Base-by-base conservation (phyloP, 1,140 invertebrate species). In the Penaeus chinensis region DNA sequence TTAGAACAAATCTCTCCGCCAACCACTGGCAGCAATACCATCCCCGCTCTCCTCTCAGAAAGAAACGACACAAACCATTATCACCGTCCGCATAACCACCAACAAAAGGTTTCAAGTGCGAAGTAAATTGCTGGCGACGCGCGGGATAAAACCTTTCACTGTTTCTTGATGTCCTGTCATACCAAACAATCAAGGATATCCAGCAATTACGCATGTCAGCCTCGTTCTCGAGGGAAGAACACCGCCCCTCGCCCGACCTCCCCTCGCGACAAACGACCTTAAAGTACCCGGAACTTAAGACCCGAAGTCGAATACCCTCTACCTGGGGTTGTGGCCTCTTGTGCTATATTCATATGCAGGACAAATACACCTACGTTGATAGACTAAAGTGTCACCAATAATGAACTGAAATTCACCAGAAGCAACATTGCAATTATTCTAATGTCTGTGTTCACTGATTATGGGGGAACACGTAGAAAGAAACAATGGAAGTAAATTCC, bases 341-440 rank as follows among this genome's bases (percentile, higher is more conserved):
- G 86, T 78, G 86, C 54, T 65, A 20, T 87, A 87, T 87, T 77
- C 78, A 87, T 87, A 87, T 87, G 86, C 86, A 87, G 86, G 86
- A 87, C 86, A 87, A 87, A 87, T 82, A 87, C 86, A 87, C 86
- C 86, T 87, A 69, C 81, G 80, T 82, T 87, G 86, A 87, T 87
- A 87, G 86, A 87, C 80, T 87, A 82, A 87, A 87, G 86, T 87
- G 86, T 87, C 86, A 87, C 86, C 86, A 87, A 87, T 87, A 87
- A 87, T 82, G 80, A 87, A 87, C 80, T 77, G 86, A 87, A 87
- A 87, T 87, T 87, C 85, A 69, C 85, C 85, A 87, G 85, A 87
- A 87, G 85, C 85, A 71, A 87, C 78, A 87, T 74, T 76, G 86
- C 86, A 87, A 87, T 87, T 87, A 87, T 78, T 87, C 86, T 87